Conservation (phyloP, 2,888 invertebrate genomes). For the Ceratothoa steindachneri region DNA sequence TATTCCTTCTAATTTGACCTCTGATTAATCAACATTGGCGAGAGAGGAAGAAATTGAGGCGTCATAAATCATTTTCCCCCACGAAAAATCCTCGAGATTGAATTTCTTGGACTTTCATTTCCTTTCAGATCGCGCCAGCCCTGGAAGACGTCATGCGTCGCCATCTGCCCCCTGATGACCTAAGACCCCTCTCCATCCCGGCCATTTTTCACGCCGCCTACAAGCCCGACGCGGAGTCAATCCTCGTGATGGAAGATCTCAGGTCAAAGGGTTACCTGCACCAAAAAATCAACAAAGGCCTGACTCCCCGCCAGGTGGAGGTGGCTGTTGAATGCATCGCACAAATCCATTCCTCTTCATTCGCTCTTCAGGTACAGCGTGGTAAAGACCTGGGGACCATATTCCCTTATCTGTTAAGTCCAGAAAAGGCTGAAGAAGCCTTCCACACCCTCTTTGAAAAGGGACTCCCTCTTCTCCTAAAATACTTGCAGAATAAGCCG, state of each 20-base stretch:
- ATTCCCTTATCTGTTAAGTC: slow-evolving; percentile 70
- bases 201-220: slow-evolving; percentile 66
- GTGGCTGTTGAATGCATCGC: slow-evolving; percentile 70
- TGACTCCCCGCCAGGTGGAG: slow-evolving; percentile 63
- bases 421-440: slow-evolving; percentile 71
- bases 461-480: slow-evolving; percentile 69
- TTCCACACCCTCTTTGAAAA: slow-evolving; percentile 73
- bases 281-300: slow-evolving; percentile 66
- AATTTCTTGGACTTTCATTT: too few species aligned
- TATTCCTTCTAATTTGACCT: too few species aligned
- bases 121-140: slow-evolving; percentile 65
- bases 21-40: too few species aligned
- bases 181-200: slow-evolving; percentile 60
- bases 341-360: slow-evolving; percentile 67
- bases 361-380: slow-evolving; percentile 60
- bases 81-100: too few species aligned
- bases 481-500: slow-evolving; percentile 61
- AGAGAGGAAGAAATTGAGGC: too few species aligned
- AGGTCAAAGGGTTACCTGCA: slow-evolving; percentile 61
- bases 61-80: too few species aligned
- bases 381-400: slow-evolving; percentile 55
- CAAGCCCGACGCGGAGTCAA: slow-evolving; percentile 60
- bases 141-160: slow-evolving; percentile 62
- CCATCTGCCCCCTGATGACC: slow-evolving; percentile 54
- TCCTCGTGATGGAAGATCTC: slow-evolving; percentile 69